Base-by-base conservation (phyloP, 1,140 invertebrate species). In the Arctopsyche grandis region DNA sequence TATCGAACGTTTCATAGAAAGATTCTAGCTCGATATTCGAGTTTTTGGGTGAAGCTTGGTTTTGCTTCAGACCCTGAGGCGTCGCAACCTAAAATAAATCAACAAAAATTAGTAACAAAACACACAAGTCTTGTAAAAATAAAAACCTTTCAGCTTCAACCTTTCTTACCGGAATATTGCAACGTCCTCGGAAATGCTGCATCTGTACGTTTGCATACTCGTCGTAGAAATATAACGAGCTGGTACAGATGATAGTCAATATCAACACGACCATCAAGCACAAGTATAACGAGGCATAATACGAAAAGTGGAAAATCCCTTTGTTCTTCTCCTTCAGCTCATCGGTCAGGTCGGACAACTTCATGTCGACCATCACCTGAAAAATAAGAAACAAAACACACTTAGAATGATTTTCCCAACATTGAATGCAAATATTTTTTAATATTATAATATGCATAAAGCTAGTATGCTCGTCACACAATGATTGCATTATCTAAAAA, bases 1-100 rank as follows among this genome's bases (percentile, higher is more conserved):
- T 88, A 81, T 96, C 93, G 83, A 96, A 91, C 74, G 92, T 91
- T 85, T 97, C 94, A 48, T 92, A 91, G 81, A 97, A 93, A 46
- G 89, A 91, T 81, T 90, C 88, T 63, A 85, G 85, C 7, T 26
- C 58, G 21, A 76, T 88, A 87, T 70, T 38, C 86, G 24, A 21
- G 5, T 3, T 16, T 16, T 56, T 16, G 14, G 19, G 52, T 56
- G 52, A 3, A 10, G 19, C 52, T 21, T 56, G 14, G 3, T 73
- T 84, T 83, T 24, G 84, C 26, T 12, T 85, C 56, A 1, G 84
- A 79, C 12, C 82, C 81, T 4, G 79, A 77, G 16, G 77, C 43
- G 22, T 71, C 48, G 16, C 82, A 83, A 48, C 19, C 85, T 81
- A 7, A 38, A 38, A 38, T 38, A 1, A 38, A 4, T 4, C 7